Evolutionary conservation across 2,113 vertebrate genomes (phyloP), one percentile per base, ranked within the genome.

Genomic region (Boulengeromyrus knoepffleri): DNA sequence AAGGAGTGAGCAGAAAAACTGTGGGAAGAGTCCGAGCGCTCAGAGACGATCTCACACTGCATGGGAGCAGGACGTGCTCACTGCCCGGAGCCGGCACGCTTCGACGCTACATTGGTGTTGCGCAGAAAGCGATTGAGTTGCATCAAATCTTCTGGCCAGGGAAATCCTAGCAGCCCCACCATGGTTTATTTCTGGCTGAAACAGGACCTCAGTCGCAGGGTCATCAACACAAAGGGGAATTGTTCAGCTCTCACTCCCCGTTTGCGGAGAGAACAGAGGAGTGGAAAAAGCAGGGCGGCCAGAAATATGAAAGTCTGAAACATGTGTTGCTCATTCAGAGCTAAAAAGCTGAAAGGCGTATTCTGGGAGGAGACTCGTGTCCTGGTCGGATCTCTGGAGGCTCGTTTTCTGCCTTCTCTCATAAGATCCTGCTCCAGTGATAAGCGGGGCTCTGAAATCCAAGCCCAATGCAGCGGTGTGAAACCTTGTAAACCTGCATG

Each of bases 271-370:
- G 36, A 66, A n/a, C 27, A 31, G 62, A 66, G 74, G 88, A 89
- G 88, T 87, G 85, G 85, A 87, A 87, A 90, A 91, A 17, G 47
- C 42, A 47, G 42, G 45, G n/a, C 13, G 1, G 46, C 90, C 36
- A 85, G 50, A 88, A 93, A 77, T 52, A 24, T 90, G 17, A 47
- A 89, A 88, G 90, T 12, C 74, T 15, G 90, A 88, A 52, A 94
- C 95, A 95, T 93, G 87, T 95, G 95, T 94, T 95, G 92, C 89
- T 94, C 93, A 95, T 96, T 93, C 95, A 90, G 91, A 94, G 93
- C 90, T 93, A 70, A 91, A 88, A 49, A 88, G 90, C 88, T 36
- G 90, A 92, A 93, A 92, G 92, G 91, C 92, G 50, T 49, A 0
- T 70, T 92, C 45, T 88, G 42, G 5, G 49, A 74, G 53, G 88